A percentile compares a stretch with the other conserved stretches of the same genome.
Evolutionary conservation across 2,888 invertebrate species (phyloP).

Genomic region (Molorchus minor): DNA sequence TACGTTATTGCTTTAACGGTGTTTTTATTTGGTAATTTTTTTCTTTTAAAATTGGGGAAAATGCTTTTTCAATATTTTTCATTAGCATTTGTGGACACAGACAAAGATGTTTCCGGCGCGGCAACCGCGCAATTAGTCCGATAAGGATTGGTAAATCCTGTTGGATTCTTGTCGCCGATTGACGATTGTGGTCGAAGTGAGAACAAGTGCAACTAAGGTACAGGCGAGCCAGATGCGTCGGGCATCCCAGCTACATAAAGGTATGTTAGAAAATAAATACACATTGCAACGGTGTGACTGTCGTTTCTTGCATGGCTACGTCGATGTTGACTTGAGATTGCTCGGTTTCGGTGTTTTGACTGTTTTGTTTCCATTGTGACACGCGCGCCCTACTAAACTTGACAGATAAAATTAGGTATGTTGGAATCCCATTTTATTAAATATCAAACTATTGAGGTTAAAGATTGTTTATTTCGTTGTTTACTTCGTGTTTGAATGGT

Average conservation of each 20-base stretch:
- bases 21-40: too few species aligned
- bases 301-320: conserved; percentile 23
- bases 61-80: too few species aligned
- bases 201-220: conserved; percentile 41
- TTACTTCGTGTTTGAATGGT: conserved; percentile 11
- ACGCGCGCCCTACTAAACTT: conserved; percentile 16
- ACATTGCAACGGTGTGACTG: conserved; percentile 23
- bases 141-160: conserved; percentile 38
- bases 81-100: too few species aligned
- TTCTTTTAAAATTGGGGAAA: too few species aligned
- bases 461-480: conserved; percentile 18
- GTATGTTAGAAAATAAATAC: conserved; percentile 55
- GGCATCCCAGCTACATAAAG: conserved; percentile 68
- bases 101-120: not conserved
- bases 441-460: conserved; percentile 17
- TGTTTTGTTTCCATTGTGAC: not conserved
- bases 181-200: conserved; percentile 44
- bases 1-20: too few species aligned
- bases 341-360: conserved; percentile 7
- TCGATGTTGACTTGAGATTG: conserved; percentile 6
- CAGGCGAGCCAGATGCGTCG: conserved; percentile 65
- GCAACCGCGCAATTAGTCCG: conserved; percentile 26
- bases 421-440: conserved; percentile 23
- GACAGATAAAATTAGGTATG: conserved; percentile 27
- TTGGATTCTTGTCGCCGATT: conserved; percentile 45